Conservation (phyloP, 2,888 invertebrate genomes). For the Tryphoninae sp. region DNA sequence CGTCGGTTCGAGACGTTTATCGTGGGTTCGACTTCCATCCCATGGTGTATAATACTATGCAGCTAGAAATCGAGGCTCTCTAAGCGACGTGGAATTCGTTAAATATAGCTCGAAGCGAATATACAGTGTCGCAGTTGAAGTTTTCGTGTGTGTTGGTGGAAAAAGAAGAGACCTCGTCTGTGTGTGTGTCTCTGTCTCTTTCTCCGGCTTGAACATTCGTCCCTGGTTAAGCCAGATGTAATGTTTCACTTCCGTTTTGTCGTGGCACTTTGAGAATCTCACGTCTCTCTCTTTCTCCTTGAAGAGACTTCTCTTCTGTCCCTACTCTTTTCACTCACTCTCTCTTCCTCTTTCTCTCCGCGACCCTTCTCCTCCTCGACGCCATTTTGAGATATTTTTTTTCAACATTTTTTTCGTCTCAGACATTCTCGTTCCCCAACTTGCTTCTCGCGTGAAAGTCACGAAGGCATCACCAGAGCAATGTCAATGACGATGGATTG, state of each 20-base stretch:
- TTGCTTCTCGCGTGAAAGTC: constrained; percentile 2
- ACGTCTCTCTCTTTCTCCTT: constrained; percentile 40
- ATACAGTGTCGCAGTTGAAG: constrained; percentile 49
- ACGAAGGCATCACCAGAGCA: constrained; percentile 5
- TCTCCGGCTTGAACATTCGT: constrained; percentile 64
- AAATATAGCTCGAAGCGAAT: constrained; percentile 71
- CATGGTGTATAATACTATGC: constrained; percentile 30
- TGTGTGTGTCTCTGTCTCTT: constrained; percentile 14
- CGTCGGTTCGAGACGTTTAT: constrained; percentile 60
- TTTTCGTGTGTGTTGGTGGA: constrained; percentile 50
- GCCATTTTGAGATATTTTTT: constrained; percentile 36
- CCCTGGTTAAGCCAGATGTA: constrained; percentile 77
- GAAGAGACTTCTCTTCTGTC: constrained; percentile 34
- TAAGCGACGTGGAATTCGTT: constrained; percentile 68
- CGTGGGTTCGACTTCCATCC: constrained; percentile 48
- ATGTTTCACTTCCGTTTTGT: constrained; percentile 78
- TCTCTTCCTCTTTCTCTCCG: constrained; percentile 50
- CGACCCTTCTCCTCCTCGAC: constrained; percentile 28
- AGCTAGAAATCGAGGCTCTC: constrained; percentile 68
- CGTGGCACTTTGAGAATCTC: constrained; percentile 58
- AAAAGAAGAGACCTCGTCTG: constrained; percentile 22
- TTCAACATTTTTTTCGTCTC: not conserved
- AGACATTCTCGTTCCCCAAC: not conserved
- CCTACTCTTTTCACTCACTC: constrained; percentile 43
- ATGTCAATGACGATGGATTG: constrained; percentile 51